Conservation (phyloP, 2,888 invertebrate species). For the Empis stercorea region DNA sequence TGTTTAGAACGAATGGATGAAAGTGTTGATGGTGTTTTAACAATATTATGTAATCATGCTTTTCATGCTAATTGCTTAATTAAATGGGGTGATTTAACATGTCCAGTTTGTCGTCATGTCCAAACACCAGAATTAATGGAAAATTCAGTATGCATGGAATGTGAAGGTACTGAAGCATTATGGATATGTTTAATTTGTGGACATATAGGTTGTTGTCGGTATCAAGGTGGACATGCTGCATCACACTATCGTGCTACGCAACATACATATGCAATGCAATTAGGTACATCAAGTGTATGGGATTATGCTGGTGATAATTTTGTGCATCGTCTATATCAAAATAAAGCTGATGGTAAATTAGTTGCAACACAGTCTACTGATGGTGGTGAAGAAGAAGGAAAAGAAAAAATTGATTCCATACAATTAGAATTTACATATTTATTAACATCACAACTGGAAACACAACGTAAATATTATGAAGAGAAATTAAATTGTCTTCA, state of each 20-base stretch:
- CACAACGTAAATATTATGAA: conserved; percentile 86
- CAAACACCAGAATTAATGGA: conserved; percentile 44
- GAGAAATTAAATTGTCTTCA: conserved; percentile 52
- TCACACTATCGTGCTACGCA: conserved; percentile 91
- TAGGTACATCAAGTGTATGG: conserved; percentile 96
- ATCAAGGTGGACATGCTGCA: conserved; percentile 81
- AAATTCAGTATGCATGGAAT: conserved; percentile 46
- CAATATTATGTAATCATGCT: conserved; percentile 95
- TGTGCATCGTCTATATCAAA: conserved; percentile 86
- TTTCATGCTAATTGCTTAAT: conserved; percentile 93
- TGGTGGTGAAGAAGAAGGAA: conserved; percentile 41
- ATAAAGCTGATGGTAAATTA: conserved; percentile 91
- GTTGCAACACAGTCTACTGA: conserved; percentile 64
- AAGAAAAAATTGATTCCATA: conserved; percentile 86
- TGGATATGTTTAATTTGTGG: conserved; percentile 99
- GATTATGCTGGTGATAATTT: conserved; percentile 94
- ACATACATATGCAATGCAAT: conserved; percentile 93
- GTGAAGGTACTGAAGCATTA: conserved; percentile 57
- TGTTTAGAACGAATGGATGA: conserved; percentile 89
- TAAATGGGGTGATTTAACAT: conserved; percentile 95
- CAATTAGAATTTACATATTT: conserved; percentile 95
- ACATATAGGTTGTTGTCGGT: conserved; percentile 94
- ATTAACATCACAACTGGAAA: conserved; percentile 87
- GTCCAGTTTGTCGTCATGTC: conserved; percentile 85
- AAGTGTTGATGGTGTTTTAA: conserved; percentile 92